phyloP scores from a whole-genome alignment of 2,113 vertebrate genomes.

The Zingel zingel region DNA sequence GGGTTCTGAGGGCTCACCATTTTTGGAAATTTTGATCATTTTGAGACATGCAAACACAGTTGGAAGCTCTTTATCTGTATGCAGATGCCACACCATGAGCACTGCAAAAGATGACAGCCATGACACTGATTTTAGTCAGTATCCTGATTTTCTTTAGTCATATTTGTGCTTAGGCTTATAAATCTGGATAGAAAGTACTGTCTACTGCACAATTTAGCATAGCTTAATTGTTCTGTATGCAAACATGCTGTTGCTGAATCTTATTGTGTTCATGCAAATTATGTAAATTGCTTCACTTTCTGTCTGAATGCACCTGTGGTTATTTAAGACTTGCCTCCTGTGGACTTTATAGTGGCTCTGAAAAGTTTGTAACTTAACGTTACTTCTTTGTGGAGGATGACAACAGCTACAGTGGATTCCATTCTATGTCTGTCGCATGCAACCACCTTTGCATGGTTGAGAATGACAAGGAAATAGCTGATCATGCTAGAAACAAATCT shows the following conservation, averaged over 20 bases:
- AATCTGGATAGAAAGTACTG: not conserved
- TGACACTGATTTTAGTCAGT: conserved; percentile 26
- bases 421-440: too few species aligned
- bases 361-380: not conserved
- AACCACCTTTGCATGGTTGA: too few species aligned
- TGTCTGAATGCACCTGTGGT: not conserved
- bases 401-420: not conserved
- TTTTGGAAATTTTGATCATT: conserved; percentile 21
- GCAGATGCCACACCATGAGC: not conserved
- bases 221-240: not conserved
- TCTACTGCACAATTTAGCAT: not conserved
- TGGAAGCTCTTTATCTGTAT: conserved; percentile 16
- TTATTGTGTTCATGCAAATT: not conserved
- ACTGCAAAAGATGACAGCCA: conserved; percentile 15
- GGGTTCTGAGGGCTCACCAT: conserved; percentile 9
- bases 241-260: not conserved
- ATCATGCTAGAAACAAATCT: too few species aligned
- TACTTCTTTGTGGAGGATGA: not conserved
- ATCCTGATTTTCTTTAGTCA: conserved; percentile 8
- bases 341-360: not conserved
- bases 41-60: not conserved
- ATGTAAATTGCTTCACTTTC: not conserved
- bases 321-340: not conserved
- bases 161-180: conserved; percentile 12
- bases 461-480: too few species aligned